A percentile compares a stretch with the other conserved stretches of the same genome.
Evolutionary conservation across 2,113 vertebrate genomes (phyloP).

Genomic region (Engraulis encrasicolus): DNA sequence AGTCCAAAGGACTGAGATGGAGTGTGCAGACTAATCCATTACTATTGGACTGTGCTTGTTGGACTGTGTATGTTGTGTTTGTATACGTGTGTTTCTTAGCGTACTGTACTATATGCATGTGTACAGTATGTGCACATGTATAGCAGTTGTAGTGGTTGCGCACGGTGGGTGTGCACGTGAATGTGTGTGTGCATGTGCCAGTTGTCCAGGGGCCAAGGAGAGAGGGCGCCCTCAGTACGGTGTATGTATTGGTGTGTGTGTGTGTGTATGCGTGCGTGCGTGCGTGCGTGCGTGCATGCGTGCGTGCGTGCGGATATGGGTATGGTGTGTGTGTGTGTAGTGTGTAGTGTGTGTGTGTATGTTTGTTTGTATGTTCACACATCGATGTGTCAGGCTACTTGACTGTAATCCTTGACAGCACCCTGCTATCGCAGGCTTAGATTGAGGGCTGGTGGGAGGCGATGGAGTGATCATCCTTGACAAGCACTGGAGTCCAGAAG

Average conservation of each 20-base stretch:
- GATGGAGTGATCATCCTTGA: conserved; percentile 55
- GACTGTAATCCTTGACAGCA: conserved; percentile 56
- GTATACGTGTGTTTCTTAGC: neutral
- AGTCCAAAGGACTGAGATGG: neutral
- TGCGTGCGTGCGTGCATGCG: neutral
- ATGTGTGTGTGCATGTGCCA: no score
- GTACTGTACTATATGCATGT: neutral
- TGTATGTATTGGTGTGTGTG: no score
- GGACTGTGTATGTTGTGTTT: neutral
- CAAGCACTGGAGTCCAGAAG: no score
- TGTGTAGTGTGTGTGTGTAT: neutral
- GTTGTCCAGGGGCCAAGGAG: no score
- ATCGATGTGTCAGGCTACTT: conserved; percentile 7
- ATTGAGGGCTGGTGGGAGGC: conserved; percentile 42
- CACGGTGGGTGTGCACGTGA: neutral
- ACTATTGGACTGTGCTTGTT: neutral
- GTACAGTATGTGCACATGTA: neutral
- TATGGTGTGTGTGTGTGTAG: neutral
- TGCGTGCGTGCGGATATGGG: neutral
- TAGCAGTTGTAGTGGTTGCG: no score
- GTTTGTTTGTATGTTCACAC: neutral
- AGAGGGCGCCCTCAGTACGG: no score
- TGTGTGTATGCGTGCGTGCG: neutral
- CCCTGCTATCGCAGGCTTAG: conserved; percentile 62
- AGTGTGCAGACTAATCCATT: neutral